phyloP scores from a whole-genome alignment of 2,797 vertebrate species.

The Hylomyscus alleni region DNA sequence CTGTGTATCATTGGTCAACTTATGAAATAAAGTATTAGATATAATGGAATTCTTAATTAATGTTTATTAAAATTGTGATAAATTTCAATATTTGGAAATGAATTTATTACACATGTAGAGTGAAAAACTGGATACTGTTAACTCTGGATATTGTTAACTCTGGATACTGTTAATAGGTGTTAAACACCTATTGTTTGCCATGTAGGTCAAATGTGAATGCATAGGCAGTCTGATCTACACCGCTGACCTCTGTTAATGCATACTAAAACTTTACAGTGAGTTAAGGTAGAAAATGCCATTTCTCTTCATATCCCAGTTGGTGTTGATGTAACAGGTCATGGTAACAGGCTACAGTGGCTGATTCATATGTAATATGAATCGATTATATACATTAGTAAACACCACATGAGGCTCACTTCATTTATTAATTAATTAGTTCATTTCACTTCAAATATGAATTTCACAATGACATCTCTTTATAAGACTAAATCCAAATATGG shows the following conservation, averaged over 20 bases:
- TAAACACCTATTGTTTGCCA: slow-evolving; percentile 27
- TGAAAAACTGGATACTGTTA: slow-evolving; percentile 18
- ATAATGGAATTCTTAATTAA: slow-evolving; percentile 54
- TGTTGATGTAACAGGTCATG: slow-evolving; percentile 78
- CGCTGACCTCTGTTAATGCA: slow-evolving; percentile 48
- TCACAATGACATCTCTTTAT: slow-evolving; percentile 49
- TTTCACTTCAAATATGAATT: slow-evolving; percentile 65
- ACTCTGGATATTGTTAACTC: neutral
- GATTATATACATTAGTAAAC: slow-evolving; percentile 62
- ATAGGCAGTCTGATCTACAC: slow-evolving; percentile 60
- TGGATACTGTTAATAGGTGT: neutral
- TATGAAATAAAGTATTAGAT: slow-evolving; percentile 59
- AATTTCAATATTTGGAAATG: slow-evolving; percentile 64
- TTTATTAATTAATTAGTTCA: slow-evolving; percentile 37
- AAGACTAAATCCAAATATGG: slow-evolving; percentile 70
- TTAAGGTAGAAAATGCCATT: slow-evolving; percentile 69
- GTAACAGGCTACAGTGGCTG: slow-evolving; percentile 61
- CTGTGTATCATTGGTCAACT: neutral
- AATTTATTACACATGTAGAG: neutral
- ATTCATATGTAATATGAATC: slow-evolving; percentile 65
- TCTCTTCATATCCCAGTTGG: slow-evolving; percentile 73
- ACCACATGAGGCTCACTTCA: slow-evolving; percentile 44
- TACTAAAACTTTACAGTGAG: slow-evolving; percentile 62
- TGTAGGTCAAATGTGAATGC: slow-evolving; percentile 55
- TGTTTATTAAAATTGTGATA: slow-evolving; percentile 60